These are phyloP conservation scores for Paramisgurnus dabryanus DNA, from an alignment of 2,113 vertebrate species.

Conservation along the genomic window DNA sequence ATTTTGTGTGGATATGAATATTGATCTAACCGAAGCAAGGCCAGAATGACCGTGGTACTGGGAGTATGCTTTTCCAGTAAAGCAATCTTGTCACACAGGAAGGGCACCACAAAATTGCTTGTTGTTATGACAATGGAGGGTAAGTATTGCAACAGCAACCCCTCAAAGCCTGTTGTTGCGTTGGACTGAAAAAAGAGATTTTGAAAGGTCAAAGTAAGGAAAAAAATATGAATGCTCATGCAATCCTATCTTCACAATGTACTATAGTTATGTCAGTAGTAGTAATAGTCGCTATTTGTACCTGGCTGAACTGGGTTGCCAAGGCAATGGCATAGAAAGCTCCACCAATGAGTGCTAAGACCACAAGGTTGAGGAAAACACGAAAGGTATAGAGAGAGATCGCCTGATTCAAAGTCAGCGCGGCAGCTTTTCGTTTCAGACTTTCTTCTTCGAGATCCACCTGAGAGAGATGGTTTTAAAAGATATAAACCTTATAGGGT, in stretches of 20 bases:
- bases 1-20: conserved; percentile 1
- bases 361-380: conserved; percentile 66
- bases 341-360: conserved; percentile 67
- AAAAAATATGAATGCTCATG: no score
- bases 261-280: neutral
- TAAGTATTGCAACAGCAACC: conserved; percentile 77
- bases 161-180: conserved; percentile 57
- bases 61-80: conserved; percentile 75
- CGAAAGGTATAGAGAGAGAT: conserved; percentile 68
- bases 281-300: conserved; percentile 43
- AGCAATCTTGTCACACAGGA: conserved; percentile 77
- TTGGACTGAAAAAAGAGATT: conserved; percentile 15
- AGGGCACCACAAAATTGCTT: conserved; percentile 82
- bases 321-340: conserved; percentile 74
- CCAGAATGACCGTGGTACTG: conserved; percentile 75
- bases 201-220: no score
- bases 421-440: conserved; percentile 61
- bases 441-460: conserved; percentile 85
- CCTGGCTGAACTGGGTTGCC: conserved; percentile 75
- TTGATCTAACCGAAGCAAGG: conserved; percentile 72
- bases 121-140: conserved; percentile 85
- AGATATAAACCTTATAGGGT: neutral
- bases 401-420: conserved; percentile 68
- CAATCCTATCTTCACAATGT: no score
- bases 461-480: conserved; percentile 60